Percentiles rank a stretch among this genome's conserved stretches.
Evolutionary conservation across 2,797 vertebrate species (phyloP).

Genomic region (Micropoecilia bifurca): DNA sequence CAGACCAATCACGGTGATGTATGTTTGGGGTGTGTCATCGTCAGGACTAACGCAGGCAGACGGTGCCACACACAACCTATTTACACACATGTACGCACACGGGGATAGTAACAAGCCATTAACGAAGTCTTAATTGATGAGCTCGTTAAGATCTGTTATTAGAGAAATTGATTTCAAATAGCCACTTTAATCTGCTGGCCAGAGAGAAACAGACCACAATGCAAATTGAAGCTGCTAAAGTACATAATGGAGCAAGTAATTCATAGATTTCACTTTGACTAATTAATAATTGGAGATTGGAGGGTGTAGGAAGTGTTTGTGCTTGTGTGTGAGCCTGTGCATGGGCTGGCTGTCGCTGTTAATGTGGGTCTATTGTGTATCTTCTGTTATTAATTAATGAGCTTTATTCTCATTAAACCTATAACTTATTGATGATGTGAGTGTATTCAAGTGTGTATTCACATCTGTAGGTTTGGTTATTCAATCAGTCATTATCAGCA

Average conservation of each 20-base stretch:
- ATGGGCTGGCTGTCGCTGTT: slow-evolving; percentile 49
- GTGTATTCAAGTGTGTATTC: slow-evolving; percentile 13
- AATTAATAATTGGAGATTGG: slow-evolving; percentile 93
- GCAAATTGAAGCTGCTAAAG: slow-evolving; percentile 90
- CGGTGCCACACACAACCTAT: slow-evolving; percentile 40
- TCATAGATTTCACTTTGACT: slow-evolving; percentile 94
- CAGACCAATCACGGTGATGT: slow-evolving; percentile 55
- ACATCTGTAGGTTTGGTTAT: slow-evolving; percentile 6
- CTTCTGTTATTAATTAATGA: slow-evolving; percentile 96
- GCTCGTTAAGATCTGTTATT: slow-evolving; percentile 99
- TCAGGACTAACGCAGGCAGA: slow-evolving; percentile 51
- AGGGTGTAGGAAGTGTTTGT: slow-evolving; percentile 23
- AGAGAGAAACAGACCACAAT: slow-evolving; percentile 84
- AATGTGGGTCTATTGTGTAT: slow-evolving; percentile 82
- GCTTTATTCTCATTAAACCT: slow-evolving; percentile 85
- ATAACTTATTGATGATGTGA: slow-evolving; percentile 79
- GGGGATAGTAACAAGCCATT: slow-evolving; percentile 91
- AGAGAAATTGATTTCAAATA: slow-evolving; percentile 99
- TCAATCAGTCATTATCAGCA: slow-evolving; percentile 11
- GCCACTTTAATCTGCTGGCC: slow-evolving; percentile 94
- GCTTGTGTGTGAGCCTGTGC: slow-evolving; percentile 21
- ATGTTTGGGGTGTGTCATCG: slow-evolving; percentile 51
- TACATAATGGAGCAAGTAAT: slow-evolving; percentile 99
- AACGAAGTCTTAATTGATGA: slow-evolving; percentile 99
- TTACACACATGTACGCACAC: slow-evolving; percentile 29